A percentile compares a stretch with the other conserved stretches of the same genome.
phyloP scores from a whole-genome alignment of 2,797 vertebrate genomes.

The Enteromius treurensis region DNA sequence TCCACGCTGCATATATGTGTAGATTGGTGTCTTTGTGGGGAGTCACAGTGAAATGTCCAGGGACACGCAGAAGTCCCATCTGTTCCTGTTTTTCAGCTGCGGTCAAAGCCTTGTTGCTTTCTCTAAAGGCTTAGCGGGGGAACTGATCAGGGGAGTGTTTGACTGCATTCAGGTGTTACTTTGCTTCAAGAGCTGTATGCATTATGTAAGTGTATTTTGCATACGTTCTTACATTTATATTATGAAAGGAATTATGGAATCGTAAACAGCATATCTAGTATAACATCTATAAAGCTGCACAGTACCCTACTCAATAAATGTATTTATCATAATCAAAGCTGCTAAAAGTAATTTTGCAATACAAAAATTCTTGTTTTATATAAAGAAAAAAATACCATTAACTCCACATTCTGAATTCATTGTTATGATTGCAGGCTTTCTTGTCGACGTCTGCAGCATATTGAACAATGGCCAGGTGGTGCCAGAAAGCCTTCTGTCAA shows the following conservation, averaged over 20 bases:
- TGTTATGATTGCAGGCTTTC: slow-evolving; percentile 15
- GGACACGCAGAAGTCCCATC: slow-evolving; percentile 57
- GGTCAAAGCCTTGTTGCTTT: slow-evolving; percentile 23
- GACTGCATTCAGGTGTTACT: slow-evolving; percentile 8
- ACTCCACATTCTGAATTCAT: slow-evolving; percentile 10
- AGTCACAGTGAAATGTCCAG: slow-evolving; percentile 42
- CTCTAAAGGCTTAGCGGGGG: slow-evolving; percentile 7
- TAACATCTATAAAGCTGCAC: background rate
- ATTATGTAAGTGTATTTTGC: background rate
- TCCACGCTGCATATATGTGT: slow-evolving; percentile 1
- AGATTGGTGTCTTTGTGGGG: slow-evolving; percentile 44
- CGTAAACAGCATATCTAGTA: background rate
- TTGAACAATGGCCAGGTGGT: slow-evolving; percentile 13
- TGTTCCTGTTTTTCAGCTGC: slow-evolving; percentile 56
- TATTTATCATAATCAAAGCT: background rate
- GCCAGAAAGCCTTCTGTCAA: slow-evolving; percentile 28
- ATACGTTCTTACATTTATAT: background rate
- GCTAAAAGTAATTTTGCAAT: background rate
- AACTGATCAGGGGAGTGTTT: slow-evolving; percentile 11
- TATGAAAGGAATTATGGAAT: background rate
- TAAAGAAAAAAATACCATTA: background rate
- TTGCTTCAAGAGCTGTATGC: background rate
- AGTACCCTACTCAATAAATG: background rate
- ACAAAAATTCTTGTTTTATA: slow-evolving; percentile 5
- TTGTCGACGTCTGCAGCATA: background rate